Percentiles rank a stretch among this genome's conserved stretches.
phyloP scores from a whole-genome alignment of 2,888 invertebrate genomes.

The Muscina levida region DNA sequence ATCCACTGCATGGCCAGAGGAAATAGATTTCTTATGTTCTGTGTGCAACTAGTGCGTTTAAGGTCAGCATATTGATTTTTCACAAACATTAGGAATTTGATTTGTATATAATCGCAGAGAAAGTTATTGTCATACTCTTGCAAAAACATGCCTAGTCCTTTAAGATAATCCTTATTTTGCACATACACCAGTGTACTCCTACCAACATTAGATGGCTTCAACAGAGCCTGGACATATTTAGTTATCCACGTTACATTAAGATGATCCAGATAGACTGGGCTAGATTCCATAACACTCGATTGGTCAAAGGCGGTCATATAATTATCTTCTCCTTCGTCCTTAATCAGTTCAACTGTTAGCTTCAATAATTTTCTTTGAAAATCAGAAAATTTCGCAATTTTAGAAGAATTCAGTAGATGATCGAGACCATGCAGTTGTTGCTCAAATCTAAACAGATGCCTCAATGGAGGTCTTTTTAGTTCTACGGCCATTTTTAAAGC shows the following conservation, averaged over 20 bases:
- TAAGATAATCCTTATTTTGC: neutral
- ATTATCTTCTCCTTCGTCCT: neutral
- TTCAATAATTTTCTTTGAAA: neutral
- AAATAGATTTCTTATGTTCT: neutral
- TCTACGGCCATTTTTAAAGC: neutral
- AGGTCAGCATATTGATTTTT: neutral
- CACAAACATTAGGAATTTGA: neutral
- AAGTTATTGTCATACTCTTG: neutral
- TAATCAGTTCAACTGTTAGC: neutral
- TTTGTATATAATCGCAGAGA: constrained; percentile 5
- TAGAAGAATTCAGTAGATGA: too few relatives aligned
- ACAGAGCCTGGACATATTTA: neutral
- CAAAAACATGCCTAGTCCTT: neutral
- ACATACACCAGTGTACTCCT: neutral
- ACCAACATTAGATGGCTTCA: neutral
- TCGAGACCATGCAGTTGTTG: neutral
- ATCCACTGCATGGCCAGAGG: constrained; percentile 11
- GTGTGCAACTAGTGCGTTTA: neutral
- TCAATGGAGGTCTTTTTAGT: neutral
- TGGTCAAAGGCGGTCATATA: neutral
- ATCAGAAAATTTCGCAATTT: neutral
- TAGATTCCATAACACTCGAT: neutral
- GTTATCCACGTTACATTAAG: neutral
- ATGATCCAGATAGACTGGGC: neutral
- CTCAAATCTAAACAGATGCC: neutral